Evolutionary conservation across 2,888 invertebrate genomes (phyloP).

Genomic region (Lasioglossum villosulum): DNA sequence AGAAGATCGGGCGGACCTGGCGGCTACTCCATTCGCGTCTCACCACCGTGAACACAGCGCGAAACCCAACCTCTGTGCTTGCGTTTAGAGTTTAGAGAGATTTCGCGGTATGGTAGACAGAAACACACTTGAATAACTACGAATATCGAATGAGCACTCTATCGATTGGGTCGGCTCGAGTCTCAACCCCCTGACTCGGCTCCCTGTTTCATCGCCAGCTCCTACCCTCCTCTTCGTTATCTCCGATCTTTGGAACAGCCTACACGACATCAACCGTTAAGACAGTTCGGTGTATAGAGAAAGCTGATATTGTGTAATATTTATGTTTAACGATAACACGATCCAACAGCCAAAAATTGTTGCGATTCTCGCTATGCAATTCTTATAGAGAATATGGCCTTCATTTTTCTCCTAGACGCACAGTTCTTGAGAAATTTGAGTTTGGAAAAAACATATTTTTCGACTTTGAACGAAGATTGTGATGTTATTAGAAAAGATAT

Average conservation of each 20-base stretch:
- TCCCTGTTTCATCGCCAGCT: background rate
- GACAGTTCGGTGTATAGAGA: background rate
- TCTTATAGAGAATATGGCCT: too few species aligned
- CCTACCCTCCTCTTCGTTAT: conserved; percentile 1
- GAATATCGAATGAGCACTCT: conserved; percentile 19
- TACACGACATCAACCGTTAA: background rate
- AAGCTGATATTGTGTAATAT: background rate
- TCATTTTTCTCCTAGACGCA: too few species aligned
- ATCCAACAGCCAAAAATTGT: too few species aligned
- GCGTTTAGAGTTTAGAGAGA: conserved; percentile 7
- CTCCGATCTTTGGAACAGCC: conserved; percentile 3
- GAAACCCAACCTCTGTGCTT: background rate
- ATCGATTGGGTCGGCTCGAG: conserved; percentile 2
- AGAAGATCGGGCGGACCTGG: conserved; percentile 1
- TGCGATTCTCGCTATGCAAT: too few species aligned
- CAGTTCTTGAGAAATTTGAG: too few species aligned
- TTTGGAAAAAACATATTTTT: too few species aligned
- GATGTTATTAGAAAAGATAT: too few species aligned
- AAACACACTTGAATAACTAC: conserved; percentile 5
- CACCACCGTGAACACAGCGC: conserved; percentile 5
- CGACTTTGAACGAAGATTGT: too few species aligned
- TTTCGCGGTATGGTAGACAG: background rate
- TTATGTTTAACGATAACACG: too few species aligned
- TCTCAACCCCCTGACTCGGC: background rate
- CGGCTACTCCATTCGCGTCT: conserved; percentile 3